Percentiles rank a stretch among this genome's conserved stretches.
Conservation (phyloP, 2,797 vertebrate species). For the Acanthurus lineatus region DNA sequence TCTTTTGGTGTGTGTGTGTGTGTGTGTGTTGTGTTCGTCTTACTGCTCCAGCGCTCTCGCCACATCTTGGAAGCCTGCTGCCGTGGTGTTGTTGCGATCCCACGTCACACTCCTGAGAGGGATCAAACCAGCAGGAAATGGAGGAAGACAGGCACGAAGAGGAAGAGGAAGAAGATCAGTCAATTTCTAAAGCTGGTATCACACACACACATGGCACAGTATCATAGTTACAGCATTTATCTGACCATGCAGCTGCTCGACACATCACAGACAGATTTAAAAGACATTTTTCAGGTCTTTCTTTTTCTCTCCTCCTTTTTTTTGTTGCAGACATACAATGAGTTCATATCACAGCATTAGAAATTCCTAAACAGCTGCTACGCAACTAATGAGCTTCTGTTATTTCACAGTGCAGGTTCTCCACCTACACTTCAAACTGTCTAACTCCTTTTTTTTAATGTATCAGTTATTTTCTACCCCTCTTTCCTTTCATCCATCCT, state of each 20-base stretch:
- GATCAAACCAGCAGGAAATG: slow-evolving; percentile 52
- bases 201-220: neutral
- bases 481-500: slow-evolving; percentile 49
- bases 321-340: slow-evolving; percentile 3
- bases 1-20: slow-evolving; percentile 6
- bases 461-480: slow-evolving; percentile 45
- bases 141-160: slow-evolving; percentile 51
- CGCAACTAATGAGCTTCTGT: slow-evolving; percentile 64
- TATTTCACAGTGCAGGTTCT: slow-evolving; percentile 34
- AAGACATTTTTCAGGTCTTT: slow-evolving; percentile 21
- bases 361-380: slow-evolving; percentile 36
- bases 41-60: slow-evolving; percentile 93
- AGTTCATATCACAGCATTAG: slow-evolving; percentile 32
- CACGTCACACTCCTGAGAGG: slow-evolving; percentile 90
- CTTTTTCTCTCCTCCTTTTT: neutral
- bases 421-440: slow-evolving; percentile 47
- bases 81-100: slow-evolving; percentile 93
- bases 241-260: slow-evolving; percentile 35
- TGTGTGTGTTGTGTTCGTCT: slow-evolving; percentile 67
- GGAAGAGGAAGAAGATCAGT: slow-evolving; percentile 42
- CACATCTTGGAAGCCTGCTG: slow-evolving; percentile 91
- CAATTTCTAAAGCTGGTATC: slow-evolving; percentile 25
- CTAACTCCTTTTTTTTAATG: slow-evolving; percentile 44
- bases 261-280: slow-evolving; percentile 13
- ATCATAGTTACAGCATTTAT: slow-evolving; percentile 11